These are phyloP conservation scores for Anhinga rufa DNA, from an alignment of 2,113 vertebrate species.

Conservation along the genomic window DNA sequence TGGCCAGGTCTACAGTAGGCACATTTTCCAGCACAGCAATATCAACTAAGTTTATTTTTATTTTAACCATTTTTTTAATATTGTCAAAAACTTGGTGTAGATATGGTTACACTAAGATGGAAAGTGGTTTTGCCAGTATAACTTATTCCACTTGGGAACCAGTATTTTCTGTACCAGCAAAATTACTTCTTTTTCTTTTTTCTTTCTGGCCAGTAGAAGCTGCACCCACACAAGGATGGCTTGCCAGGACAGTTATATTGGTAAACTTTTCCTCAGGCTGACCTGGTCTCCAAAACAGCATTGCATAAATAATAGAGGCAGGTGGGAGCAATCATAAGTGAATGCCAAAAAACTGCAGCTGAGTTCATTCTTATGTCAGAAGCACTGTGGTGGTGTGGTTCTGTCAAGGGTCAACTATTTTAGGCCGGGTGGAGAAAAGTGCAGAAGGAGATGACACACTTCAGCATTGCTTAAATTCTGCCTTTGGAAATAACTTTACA, in stretches of 20 bases:
- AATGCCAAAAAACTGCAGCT: constrained; percentile 10
- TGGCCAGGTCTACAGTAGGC: neutral
- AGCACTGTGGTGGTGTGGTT: neutral
- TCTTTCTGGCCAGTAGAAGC: neutral
- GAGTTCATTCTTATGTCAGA: constrained; percentile 41
- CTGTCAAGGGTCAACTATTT: constrained; percentile 42
- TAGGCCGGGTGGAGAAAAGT: neutral
- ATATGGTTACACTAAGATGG: neutral
- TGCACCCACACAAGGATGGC: neutral
- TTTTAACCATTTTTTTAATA: neutral
- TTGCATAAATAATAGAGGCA: constrained; percentile 37
- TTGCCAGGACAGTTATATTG: neutral
- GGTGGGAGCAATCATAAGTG: constrained; percentile 9
- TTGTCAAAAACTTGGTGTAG: neutral
- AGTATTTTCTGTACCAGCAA: neutral
- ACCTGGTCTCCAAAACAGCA: constrained; percentile 39
- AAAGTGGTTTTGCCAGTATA: neutral
- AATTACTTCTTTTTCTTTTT: neutral
- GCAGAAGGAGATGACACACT: neutral
- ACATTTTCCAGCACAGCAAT: neutral
- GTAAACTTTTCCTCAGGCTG: constrained; percentile 31
- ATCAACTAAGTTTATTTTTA: neutral
- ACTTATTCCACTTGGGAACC: neutral
- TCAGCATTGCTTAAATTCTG: neutral
- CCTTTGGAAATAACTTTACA: neutral